phyloP scores from a whole-genome alignment of 2,113 vertebrate species.

The Halcyon malimbica region DNA sequence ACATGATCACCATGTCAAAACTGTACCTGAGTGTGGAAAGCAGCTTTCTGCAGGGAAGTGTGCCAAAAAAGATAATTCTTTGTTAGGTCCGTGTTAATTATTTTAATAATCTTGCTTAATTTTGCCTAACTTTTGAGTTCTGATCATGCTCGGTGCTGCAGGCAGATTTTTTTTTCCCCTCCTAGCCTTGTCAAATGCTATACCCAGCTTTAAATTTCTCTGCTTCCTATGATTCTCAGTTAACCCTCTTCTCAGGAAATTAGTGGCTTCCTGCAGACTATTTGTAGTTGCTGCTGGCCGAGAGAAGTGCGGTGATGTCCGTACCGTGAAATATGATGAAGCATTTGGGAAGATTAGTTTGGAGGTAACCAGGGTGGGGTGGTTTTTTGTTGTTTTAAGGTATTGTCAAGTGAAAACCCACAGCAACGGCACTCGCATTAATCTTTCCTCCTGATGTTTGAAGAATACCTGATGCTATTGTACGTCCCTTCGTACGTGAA shows the following conservation, averaged over 20 bases:
- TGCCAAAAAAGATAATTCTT: neutral
- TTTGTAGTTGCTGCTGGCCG: neutral
- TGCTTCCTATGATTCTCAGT: neutral
- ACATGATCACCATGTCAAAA: neutral
- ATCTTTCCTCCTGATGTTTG: slow-evolving; percentile 1
- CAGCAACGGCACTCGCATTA: neutral
- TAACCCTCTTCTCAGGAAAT: slow-evolving; percentile 47
- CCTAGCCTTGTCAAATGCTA: neutral
- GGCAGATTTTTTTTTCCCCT: no score
- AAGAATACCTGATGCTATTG: neutral
- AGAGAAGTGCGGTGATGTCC: neutral
- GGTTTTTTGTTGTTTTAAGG: neutral
- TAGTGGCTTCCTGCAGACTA: slow-evolving; percentile 39
- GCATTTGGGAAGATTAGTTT: neutral
- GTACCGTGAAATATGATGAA: neutral
- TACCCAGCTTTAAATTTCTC: neutral
- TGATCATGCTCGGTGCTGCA: neutral
- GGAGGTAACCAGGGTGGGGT: neutral
- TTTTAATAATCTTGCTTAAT: neutral
- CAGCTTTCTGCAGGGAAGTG: neutral
- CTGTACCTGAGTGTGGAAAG: accelerated
- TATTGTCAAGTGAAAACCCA: neutral
- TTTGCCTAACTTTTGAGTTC: neutral
- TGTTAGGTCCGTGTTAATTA: neutral
- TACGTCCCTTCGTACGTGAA: neutral